Base-by-base conservation (phyloP, 2,113 vertebrate species). In the Nematolebias whitei region DNA sequence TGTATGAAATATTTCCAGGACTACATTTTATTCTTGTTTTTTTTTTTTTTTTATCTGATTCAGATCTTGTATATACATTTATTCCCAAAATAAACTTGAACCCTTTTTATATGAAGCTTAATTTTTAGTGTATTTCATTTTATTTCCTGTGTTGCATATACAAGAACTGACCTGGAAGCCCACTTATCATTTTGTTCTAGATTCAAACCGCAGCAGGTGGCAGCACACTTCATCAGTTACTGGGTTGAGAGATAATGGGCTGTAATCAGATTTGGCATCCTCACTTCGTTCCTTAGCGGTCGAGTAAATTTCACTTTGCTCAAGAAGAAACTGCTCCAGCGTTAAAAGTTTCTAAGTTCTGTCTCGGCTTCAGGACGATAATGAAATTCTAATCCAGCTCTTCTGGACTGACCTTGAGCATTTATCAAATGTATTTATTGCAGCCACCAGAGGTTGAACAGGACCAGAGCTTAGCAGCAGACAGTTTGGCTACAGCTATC, bases 71-170 rank as follows among this genome's bases (percentile, higher is more conserved):
- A 67, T 77, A 84, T 86, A 69, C 49, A 74, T 75, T 32, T 13
- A 54, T 47, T 58, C 7, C 9, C 39, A 35, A 19, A 66, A 92
- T 92, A 92, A 92, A 92, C 74, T 75, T 88, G 39, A 86, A 64
- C 13, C 2, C 32, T 70, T 79, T n/a, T 78, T 77, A 18, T 72
- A 51, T 39, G 45, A 16, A 44, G 24, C 43, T 52, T 67, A 26
- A 16, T 2, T 16, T 39, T 16, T 16, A 4, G 2, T n/a, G 12
- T 32, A 22, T 20, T 22, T 51, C 8, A 15, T 35, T 35, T 8
- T 35, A 16, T 59, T 20, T 61, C 47, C 8, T 35, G 0, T 57
- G 24, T 15, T 29, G 13, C 44, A 41, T 12, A 11, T 19, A 12
- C 43, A 29, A 11, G 53, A 29, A 47, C 22, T 9, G 11, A 39